A percentile compares a stretch with the other conserved stretches of the same genome.
These are phyloP conservation scores for Osmerus eperlanus DNA, from an alignment of 2,113 vertebrate genomes.

Conservation along the genomic window DNA sequence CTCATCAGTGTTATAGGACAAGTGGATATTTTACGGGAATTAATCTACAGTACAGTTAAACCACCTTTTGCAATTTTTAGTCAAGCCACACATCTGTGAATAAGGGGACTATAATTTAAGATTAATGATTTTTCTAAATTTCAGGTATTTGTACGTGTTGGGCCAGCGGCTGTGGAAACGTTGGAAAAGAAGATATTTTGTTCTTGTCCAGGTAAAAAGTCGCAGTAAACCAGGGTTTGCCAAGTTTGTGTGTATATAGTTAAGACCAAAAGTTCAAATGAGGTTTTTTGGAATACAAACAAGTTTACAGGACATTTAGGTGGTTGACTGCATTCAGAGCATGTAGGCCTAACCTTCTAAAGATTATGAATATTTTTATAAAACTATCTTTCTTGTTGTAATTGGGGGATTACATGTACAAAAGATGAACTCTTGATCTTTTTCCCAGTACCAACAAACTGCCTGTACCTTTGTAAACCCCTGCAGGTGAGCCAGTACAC, in stretches of 20 bases:
- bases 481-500: conserved; percentile 96
- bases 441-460: background rate
- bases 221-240: background rate
- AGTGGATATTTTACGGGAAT: background rate
- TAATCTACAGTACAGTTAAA: background rate
- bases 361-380: no score
- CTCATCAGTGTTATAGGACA: background rate
- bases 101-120: no score
- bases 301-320: no score
- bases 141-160: conserved; percentile 86
- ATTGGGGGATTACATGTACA: background rate
- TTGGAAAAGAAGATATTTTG: conserved; percentile 96
- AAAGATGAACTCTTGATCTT: background rate
- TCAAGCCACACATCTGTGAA: no score
- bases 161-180: conserved; percentile 97
- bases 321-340: no score
- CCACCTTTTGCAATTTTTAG: background rate
- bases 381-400: no score
- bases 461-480: conserved; percentile 31
- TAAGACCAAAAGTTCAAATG: no score
- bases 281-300: no score
- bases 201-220: conserved; percentile 90
- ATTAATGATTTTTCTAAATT: conserved; percentile 22
- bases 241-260: no score
- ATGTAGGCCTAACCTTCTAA: no score